Evolutionary conservation across 2,888 invertebrate genomes (phyloP).

Genomic region (Microdon myrmicae): DNA sequence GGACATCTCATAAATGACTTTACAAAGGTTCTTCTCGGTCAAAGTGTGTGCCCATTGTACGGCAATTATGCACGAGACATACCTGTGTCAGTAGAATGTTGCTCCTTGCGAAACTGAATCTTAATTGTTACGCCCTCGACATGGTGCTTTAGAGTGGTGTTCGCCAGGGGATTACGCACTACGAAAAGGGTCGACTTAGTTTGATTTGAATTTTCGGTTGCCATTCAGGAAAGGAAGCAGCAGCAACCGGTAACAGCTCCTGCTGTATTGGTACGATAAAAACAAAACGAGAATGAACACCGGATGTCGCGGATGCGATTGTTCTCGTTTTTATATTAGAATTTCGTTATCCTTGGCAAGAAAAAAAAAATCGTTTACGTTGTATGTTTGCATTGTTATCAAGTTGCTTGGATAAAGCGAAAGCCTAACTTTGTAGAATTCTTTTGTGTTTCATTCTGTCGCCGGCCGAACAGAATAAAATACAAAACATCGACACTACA

Average conservation of each 20-base stretch:
- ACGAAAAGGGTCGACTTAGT: constrained; percentile 18
- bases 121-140: constrained; percentile 43
- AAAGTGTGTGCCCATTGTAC: constrained; percentile 26
- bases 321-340: constrained; percentile 31
- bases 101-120: constrained; percentile 17
- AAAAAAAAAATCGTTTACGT: constrained; percentile 22
- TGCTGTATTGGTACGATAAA: constrained; percentile 8
- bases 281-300: constrained; percentile 23
- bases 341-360: constrained; percentile 23
- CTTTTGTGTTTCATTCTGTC: constrained; percentile 8
- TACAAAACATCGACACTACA: constrained; percentile 17
- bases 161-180: constrained; percentile 23
- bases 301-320: constrained; percentile 47
- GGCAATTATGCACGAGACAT: constrained; percentile 45
- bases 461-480: background rate
- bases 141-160: constrained; percentile 39
- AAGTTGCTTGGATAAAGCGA: constrained; percentile 28
- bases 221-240: constrained; percentile 4
- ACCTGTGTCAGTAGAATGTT: constrained; percentile 12
- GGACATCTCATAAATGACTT: constrained; percentile 46
- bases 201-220: background rate
- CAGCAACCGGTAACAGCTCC: constrained; percentile 2
- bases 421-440: constrained; percentile 23
- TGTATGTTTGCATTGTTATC: constrained; percentile 36
- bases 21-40: constrained; percentile 31